Conservation (phyloP, 1,140 invertebrate genomes). For the Vanessa atalanta region DNA sequence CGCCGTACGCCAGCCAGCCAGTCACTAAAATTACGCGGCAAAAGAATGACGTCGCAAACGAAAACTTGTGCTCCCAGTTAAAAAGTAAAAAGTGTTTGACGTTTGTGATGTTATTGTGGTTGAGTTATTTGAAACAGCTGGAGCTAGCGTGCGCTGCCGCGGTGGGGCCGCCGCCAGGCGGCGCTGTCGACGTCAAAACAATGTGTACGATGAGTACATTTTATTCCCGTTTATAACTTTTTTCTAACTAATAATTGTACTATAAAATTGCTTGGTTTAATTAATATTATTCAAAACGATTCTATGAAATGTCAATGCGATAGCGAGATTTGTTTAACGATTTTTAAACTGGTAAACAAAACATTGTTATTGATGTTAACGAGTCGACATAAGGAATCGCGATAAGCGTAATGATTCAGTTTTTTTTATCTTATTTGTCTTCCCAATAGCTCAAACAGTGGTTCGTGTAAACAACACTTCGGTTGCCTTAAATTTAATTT, state of each 20-base stretch:
- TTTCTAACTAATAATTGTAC: background rate
- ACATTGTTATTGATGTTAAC: conserved; percentile 35
- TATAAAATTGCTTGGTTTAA: background rate
- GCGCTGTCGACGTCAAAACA: conserved; percentile 71
- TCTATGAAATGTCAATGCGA: background rate
- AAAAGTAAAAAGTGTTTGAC: conserved; percentile 51
- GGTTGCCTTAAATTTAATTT: background rate
- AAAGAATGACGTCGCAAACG: conserved; percentile 73
- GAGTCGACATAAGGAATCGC: conserved; percentile 46
- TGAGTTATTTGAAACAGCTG: conserved; percentile 74
- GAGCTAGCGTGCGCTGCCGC: conserved; percentile 67
- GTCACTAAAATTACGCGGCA: conserved; percentile 77
- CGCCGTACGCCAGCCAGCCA: conserved; percentile 59
- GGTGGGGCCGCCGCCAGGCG: conserved; percentile 64
- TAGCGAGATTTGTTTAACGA: background rate
- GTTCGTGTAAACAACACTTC: background rate
- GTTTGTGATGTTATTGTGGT: conserved; percentile 77
- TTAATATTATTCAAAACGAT: background rate
- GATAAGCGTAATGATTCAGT: conserved; percentile 67
- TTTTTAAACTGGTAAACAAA: conserved; percentile 9
- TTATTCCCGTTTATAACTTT: conserved; percentile 44
- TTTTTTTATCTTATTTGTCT: conserved; percentile 66
- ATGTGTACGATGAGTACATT: conserved; percentile 67
- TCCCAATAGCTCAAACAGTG: conserved; percentile 49
- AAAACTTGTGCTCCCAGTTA: conserved; percentile 52